Evolutionary conservation across 2,113 vertebrate species (phyloP).

Genomic region (Vombatus ursinus): DNA sequence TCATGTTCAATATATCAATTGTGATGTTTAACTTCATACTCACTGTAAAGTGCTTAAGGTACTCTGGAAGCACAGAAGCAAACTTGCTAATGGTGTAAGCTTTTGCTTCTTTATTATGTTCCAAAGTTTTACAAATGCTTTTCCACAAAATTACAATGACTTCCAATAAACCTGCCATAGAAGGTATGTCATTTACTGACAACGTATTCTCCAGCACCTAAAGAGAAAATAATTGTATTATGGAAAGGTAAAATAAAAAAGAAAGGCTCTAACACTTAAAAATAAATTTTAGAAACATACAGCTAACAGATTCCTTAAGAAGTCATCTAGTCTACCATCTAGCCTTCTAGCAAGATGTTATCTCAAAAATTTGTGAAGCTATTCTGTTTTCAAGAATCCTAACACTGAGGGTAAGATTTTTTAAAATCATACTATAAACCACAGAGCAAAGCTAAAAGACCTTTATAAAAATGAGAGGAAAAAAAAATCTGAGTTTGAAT

Average conservation of each 20-base stretch:
- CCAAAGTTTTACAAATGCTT: constrained; percentile 89
- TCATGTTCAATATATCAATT: not conserved
- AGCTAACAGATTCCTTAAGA: not conserved
- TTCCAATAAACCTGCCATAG: constrained; percentile 92
- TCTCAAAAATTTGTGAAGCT: not conserved
- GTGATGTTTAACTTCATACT: not conserved
- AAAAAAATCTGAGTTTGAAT: not conserved
- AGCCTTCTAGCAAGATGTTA: constrained; percentile 8
- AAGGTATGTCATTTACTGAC: constrained; percentile 83
- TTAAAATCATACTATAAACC: not conserved
- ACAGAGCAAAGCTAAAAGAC: not conserved
- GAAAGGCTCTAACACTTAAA: not conserved
- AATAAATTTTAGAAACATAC: not conserved
- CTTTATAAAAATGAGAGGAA: constrained; percentile 11
- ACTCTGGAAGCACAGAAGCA: constrained; percentile 89
- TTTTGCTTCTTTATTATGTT: constrained; percentile 88
- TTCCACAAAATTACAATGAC: constrained; percentile 94
- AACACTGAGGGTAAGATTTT: constrained; percentile 26
- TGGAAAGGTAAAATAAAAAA: not conserved
- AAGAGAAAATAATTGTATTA: constrained; percentile 56
- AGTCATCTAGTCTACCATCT: not conserved
- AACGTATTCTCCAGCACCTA: constrained; percentile 85
- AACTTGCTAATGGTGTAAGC: constrained; percentile 90
- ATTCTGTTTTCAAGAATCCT: constrained; percentile 23
- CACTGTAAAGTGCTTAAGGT: constrained; percentile 94